Base-by-base conservation (phyloP, 2,113 vertebrate genomes). In the Oncorhynchus keta region DNA sequence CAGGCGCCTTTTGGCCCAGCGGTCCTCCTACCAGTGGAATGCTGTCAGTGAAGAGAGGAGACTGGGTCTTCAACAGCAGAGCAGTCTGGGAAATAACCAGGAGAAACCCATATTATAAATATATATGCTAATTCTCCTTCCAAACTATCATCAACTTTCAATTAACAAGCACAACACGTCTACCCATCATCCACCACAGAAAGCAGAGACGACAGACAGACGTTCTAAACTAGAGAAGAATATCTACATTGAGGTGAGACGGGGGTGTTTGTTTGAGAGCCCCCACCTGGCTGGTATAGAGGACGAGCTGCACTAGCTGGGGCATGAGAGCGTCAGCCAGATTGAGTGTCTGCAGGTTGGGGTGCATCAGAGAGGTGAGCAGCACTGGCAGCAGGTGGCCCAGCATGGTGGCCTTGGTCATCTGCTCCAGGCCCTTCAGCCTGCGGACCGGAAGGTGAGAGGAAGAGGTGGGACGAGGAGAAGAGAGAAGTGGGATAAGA, bases 271-370 rank as follows among this genome's bases (percentile, higher is more conserved):
- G 65, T 2, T 67, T 26, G 3, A 28, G 13, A 5, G 61, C 30
- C 13, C 77, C 0, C 83, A 98, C 98, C 97, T 99, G 97, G 84
- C 98, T 99, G 32, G 98, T 99, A 73, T 99, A 99, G 62, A 99
- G 96, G 3, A 98, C 98, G 70, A 99, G 92, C 86, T 99, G 98
- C 32, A 99, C 97, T 57, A 99, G 91, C 90, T 99, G 98, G 70
- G 98, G 97, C 98, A 99, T 99, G 83, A 99, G 94, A 11, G 97
- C 96, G 30, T 99, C 98, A 7, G 97, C 98, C 74, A 99, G 95
- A 12, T 90, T 97, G 57, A 98, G 90, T 4, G 97, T 98, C 85
- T 99, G 97, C 69, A 99, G 92, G 84, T 99, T 99, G 5, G 97
- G 96, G 84, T 99, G 98, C 98, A 99, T 99, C 91, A 99, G 89